Conservation (phyloP, 2,888 invertebrate genomes). For the Thecophora atra region DNA sequence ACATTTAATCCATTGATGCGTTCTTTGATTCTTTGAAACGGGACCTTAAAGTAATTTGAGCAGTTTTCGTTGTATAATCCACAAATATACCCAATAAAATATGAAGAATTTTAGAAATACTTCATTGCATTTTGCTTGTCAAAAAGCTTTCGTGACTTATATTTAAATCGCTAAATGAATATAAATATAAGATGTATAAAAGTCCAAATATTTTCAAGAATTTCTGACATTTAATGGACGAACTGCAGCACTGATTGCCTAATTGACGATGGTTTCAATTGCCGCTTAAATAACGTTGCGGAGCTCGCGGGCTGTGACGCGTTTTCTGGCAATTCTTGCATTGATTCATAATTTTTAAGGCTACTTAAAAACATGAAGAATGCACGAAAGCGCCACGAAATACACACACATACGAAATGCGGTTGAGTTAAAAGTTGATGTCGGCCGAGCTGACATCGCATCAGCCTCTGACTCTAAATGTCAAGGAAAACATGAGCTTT, state of each 20-base stretch:
- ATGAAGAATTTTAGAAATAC: too few species aligned
- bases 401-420: not conserved
- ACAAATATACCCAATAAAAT: too few species aligned
- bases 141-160: too few species aligned
- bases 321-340: slow-evolving; percentile 22
- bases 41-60: too few species aligned
- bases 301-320: not conserved
- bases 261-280: not conserved
- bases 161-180: too few species aligned
- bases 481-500: not conserved
- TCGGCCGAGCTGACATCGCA: not conserved
- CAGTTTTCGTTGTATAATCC: too few species aligned
- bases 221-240: not conserved
- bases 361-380: not conserved
- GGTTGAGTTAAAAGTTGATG: not conserved
- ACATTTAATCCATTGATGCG: too few species aligned
- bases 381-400: not conserved
- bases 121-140: too few species aligned
- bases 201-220: not conserved
- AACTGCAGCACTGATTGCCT: not conserved
- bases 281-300: slow-evolving; percentile 3
- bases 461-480: slow-evolving; percentile 7
- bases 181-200: too few species aligned
- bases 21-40: too few species aligned
- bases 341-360: slow-evolving; percentile 5